A percentile compares a stretch with the other conserved stretches of the same genome.
phyloP scores from a whole-genome alignment of 2,888 invertebrate species.

The Xylota sylvarum region DNA sequence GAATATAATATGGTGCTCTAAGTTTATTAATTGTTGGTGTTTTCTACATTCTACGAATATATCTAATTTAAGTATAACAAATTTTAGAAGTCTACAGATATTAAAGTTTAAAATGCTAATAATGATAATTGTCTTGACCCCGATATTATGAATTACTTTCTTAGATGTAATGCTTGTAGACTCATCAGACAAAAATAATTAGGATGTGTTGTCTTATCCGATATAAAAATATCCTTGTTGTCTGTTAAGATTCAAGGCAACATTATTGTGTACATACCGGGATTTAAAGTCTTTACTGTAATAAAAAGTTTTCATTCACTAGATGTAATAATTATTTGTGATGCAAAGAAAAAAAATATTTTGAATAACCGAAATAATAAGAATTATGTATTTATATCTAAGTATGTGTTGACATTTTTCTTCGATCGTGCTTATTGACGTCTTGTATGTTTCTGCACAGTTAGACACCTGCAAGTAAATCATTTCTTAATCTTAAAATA shows the following conservation, averaged over 20 bases:
- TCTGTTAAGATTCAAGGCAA: conserved; percentile 3
- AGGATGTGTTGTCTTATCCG: background rate
- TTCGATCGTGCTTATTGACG: background rate
- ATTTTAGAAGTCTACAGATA: conserved; percentile 13
- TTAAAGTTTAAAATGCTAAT: background rate
- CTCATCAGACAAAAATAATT: background rate
- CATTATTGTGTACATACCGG: conserved; percentile 54
- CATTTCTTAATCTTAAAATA: too few relatives aligned
- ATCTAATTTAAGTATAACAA: conserved; percentile 6
- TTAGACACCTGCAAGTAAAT: background rate
- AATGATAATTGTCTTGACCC: background rate
- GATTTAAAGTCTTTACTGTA: conserved; percentile 20
- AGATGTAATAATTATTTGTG: conserved; percentile 5
- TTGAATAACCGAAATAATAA: background rate
- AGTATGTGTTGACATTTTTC: background rate
- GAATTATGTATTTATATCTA: background rate
- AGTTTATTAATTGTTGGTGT: background rate
- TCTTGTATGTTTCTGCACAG: background rate
- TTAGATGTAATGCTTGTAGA: conserved; percentile 3
- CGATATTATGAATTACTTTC: conserved; percentile 2
- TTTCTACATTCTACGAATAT: conserved; percentile 22
- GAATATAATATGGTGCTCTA: conserved; percentile 21
- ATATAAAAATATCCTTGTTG: conserved; percentile 1
- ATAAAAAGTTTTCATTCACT: conserved; percentile 18
- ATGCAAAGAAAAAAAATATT: background rate